Base-by-base conservation (phyloP, 2,888 invertebrate genomes). In the Aspidiotus destructor region DNA sequence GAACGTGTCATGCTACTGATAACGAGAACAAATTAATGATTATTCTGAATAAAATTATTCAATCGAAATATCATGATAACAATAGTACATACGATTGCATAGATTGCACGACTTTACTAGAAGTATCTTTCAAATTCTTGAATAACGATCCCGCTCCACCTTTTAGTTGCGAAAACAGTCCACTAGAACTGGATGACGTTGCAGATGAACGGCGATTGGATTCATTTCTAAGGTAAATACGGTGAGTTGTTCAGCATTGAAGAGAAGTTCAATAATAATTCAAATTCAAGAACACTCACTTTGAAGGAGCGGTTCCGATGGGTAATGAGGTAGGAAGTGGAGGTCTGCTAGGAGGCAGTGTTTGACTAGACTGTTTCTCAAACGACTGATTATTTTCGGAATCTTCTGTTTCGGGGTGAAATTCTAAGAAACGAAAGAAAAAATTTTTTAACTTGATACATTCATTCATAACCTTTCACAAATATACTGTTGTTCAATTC, bases 81-180 rank as follows among this genome's bases (percentile, higher is more conserved):
- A 11, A 11, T 64, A 28, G 44, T 60, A 83, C 85, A 83, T 76
- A 87, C 84, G 92, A 92, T 77, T 93, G 93, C 72, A 97, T 92
- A 52, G 94, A 92, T 77, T 96, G 93, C 87, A 97, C 95, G 55
- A 98, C 94, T 81, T 95, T 96, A 52, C 88, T 88, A 17, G 96
- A 94, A 0, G 95, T 96, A 75, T 97, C 97, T 77, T 94, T 95
- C 41, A 98, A 80, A 76, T 95, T 96, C 75, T 93, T 94, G 71
- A 97, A 81, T 74, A 96, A 86, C 75, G 87, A 93, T 2, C 95
- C 93, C 28, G 96, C 95, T 62, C 95, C 94, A 40, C 95, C 95
- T 77, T 86, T 88, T 44, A 97, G 81, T 0, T 93, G 92, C 5
- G 91, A 88, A 79, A 92, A 89, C 40, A 92, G 77, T 28, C 72